Percentiles rank a stretch among this genome's conserved stretches.
Conservation (phyloP, 2,888 invertebrate genomes). For the Gryllus longicercus region DNA sequence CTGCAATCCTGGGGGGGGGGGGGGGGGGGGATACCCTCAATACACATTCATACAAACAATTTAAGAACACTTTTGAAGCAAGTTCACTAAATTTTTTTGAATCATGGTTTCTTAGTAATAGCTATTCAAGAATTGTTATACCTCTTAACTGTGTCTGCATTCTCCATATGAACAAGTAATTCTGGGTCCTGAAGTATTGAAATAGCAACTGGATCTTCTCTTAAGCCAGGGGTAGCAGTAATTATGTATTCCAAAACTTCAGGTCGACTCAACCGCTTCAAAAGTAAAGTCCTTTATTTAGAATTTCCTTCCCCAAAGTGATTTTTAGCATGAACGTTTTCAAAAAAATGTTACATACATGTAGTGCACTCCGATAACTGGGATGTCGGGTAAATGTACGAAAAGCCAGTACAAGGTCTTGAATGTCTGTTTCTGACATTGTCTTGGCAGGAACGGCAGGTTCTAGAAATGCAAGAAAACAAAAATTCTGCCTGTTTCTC, state of each 20-base stretch:
- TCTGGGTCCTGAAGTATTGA: conserved; percentile 75
- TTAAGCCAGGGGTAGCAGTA: conserved; percentile 65
- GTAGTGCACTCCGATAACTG: conserved; percentile 63
- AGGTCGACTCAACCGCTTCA: conserved; percentile 47
- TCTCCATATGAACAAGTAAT: conserved; percentile 66
- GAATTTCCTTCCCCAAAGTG: no score
- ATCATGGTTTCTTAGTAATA: background rate
- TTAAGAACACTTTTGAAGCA: no score
- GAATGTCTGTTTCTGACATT: conserved; percentile 58
- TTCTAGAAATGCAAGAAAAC: conserved; percentile 38
- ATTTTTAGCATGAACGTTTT: background rate
- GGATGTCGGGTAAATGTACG: conserved; percentile 59
- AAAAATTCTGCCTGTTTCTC: background rate
- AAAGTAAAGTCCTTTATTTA: conserved; percentile 20
- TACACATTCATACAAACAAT: no score
- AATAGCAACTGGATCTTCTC: conserved; percentile 67
- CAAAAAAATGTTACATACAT: conserved; percentile 48
- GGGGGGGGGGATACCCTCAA: background rate
- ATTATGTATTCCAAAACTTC: conserved; percentile 65
- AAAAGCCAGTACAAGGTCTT: conserved; percentile 60
- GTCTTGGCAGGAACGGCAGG: conserved; percentile 48
- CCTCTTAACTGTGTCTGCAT: conserved; percentile 62
- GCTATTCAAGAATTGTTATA: conserved; percentile 22
- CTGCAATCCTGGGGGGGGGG: conserved; percentile 53
- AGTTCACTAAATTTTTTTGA: no score